A percentile compares a stretch with the other conserved stretches of the same genome.
Conservation (phyloP, 2,888 invertebrate genomes). For the Epirrita christyi region DNA sequence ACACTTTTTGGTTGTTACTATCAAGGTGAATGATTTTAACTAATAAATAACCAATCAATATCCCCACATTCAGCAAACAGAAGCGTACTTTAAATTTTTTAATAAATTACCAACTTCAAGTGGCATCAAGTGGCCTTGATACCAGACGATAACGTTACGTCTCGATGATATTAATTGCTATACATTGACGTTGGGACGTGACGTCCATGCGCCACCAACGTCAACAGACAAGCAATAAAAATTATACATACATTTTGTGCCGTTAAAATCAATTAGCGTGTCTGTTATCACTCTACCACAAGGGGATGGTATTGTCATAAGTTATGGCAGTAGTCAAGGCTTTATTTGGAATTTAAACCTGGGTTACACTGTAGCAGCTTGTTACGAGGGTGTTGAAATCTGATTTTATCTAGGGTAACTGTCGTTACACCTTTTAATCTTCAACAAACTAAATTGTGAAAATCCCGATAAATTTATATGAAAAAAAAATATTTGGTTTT, state of each 20-base stretch:
- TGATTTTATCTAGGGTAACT: too few species aligned
- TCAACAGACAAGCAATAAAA: conserved; percentile 26
- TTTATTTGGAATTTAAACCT: too few species aligned
- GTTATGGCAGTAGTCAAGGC: neutral
- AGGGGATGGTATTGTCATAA: neutral
- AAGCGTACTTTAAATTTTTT: neutral
- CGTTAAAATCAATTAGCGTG: conserved; percentile 13
- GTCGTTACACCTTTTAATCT: too few species aligned
- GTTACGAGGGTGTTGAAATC: too few species aligned
- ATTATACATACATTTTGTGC: conserved; percentile 11
- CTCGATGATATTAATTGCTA: conserved; percentile 44
- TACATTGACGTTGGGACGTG: conserved; percentile 41
- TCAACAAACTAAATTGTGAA: too few species aligned
- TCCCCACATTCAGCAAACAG: too few species aligned
- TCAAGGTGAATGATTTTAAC: too few species aligned
- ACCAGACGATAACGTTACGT: conserved; percentile 28
- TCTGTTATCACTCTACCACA: neutral
- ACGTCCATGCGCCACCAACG: conserved; percentile 34
- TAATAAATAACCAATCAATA: too few species aligned
- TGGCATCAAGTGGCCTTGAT: conserved; percentile 43
- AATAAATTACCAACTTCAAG: conserved; percentile 36
- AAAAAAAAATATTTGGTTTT: too few species aligned
- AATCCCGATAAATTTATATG: too few species aligned
- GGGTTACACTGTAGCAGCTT: too few species aligned
- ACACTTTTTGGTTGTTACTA: too few species aligned